Conservation (phyloP, 1,140 invertebrate species). For the Euwallacea similis region DNA sequence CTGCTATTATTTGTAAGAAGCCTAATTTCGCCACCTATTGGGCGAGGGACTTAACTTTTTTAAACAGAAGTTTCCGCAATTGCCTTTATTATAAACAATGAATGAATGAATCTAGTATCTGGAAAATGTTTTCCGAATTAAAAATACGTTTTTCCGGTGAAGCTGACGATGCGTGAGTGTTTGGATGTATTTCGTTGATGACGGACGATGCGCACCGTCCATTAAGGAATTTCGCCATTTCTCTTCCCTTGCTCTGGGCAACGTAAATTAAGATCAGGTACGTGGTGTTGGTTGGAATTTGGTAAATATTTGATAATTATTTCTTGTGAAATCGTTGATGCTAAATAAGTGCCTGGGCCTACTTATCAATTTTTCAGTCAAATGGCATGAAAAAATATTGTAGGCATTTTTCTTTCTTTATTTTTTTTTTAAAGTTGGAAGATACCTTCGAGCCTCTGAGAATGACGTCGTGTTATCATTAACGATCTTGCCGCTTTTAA, state of each 20-base stretch:
- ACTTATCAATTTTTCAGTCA: no score
- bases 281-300: no score
- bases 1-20: neutral
- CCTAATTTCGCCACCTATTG: neutral
- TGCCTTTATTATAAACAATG: neutral
- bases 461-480: no score
- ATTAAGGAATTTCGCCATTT: slow-evolving; percentile 15
- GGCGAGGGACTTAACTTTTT: no score
- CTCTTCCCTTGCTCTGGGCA: neutral
- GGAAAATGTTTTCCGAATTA: slow-evolving; percentile 9
- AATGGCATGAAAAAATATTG: no score
- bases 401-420: no score
- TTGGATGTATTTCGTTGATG: slow-evolving; percentile 1
- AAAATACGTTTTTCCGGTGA: slow-evolving; percentile 9
- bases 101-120: neutral
- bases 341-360: no score
- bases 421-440: no score
- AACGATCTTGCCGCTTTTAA: no score
- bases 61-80: neutral
- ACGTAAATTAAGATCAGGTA: neutral
- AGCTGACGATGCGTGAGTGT: neutral
- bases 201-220: slow-evolving; percentile 6
- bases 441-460: no score
- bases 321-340: no score
- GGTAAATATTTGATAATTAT: no score